Base-by-base conservation (phyloP, 2,888 invertebrate genomes). In the Unio pictorum region DNA sequence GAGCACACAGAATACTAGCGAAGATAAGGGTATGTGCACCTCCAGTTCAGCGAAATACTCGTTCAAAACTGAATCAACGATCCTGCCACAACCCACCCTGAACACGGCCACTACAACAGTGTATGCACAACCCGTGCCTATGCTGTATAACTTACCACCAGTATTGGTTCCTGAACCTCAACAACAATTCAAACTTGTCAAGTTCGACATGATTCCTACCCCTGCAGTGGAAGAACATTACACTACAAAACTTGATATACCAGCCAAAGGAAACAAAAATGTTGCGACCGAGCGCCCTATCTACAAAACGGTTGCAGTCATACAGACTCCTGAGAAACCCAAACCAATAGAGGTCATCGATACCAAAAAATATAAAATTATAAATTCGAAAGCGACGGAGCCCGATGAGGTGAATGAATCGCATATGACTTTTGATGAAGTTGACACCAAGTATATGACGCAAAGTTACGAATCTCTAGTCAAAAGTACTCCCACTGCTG, bases 301-400 rank as follows among this genome's bases (percentile, higher is more conserved):
- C 28, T 81, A 75, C 67, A 81, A 81, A 68, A 78, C 81, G 26
- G 80, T 81, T 20, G 81, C 81, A 45, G 69, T 76, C 61, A 80
- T 69, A 63, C 75, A 76, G 68, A 79, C 78, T 55, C 61, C 67
- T 18, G 61, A 54, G 30, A 18, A 55, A 61, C 69, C 71, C 34
- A 69, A 73, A 58, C 67, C 68, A 55, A 69, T 66, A 6, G 74
- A 74, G 20, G 59, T 66, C 26, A 61, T 66, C 26, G 73, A 75
- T 11, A 67, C 69, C 55, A 74, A 72, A 65, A 76, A 67, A 45
- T 81, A 80, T 58, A 77, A 71, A 69, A 68, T 81, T 60, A 57
- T 81, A 1, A 73, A 73, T 18, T 74, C 80, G 1, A 77, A 78
- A 30, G 79, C 81, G 3, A 71, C 77, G 26, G 75, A 74, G 18